Evolutionary conservation across 2,888 invertebrate species (phyloP), one percentile per base, ranked within the genome.

Genomic region (Tenthredo scrophulariae): DNA sequence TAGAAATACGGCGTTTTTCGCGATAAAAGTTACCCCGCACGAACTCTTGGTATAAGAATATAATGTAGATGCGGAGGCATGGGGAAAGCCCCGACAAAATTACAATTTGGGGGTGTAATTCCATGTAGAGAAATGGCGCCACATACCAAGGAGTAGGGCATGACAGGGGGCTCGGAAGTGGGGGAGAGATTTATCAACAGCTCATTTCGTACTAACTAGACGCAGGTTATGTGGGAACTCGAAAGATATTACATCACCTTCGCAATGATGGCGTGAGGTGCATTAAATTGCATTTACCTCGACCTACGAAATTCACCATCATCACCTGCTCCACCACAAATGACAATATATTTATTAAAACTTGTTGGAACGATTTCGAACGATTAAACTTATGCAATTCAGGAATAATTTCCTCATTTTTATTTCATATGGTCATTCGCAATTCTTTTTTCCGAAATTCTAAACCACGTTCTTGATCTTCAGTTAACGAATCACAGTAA

Each of bases 41-140:
- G 43, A 83, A 70, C 46, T 46, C 46, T 50, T 50, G 46, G 65
- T 83, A 50, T 83, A 50, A 29, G 83, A 46, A 26, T 83, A 83
- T 83, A 83, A 70, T 50, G 83, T 83, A 46, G 67, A n/a, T n/a
- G 46, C 26, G 83, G 13, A 13, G 67, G 54, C 29, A 26, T 43
- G 50, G 83, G 26, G 26, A 46, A 43, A 37, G 88, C 89, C 86
- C 91, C 91, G 91, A 91, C 91, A 91, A 92, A 92, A 92, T 92
- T 92, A 92, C 92, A 92, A 92, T 92, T 92, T 92, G 91, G 92
- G 90, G 91, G 91, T 92, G 92, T 92, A 92, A 92, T 92, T 92
- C 90, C 91, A 91, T 85, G 79, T 88, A 89, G 92, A 92, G 92
- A 92, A 92, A 92, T 92, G 92, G 92, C 90, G 90, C 87, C 91